Base-by-base conservation (phyloP, 2,797 vertebrate species). In the Epinephelus malabaricus region DNA sequence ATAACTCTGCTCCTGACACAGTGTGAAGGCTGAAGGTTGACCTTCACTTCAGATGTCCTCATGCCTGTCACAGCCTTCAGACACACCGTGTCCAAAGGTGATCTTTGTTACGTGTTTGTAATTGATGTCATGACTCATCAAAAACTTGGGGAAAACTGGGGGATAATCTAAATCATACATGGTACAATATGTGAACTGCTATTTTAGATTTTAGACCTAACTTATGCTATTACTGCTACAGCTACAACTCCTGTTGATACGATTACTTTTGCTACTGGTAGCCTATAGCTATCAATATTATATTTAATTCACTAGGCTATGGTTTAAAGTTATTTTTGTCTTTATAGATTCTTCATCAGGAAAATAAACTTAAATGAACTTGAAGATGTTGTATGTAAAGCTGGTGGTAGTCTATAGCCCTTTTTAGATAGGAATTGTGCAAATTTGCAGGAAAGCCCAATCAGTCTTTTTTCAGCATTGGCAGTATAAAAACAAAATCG, bases 41-140 rank as follows among this genome's bases (percentile, higher is more conserved):
- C 87, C 87, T 85, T 73, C 73, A 55, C 83, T 82, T 79, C 58
- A 85, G 56, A 81, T 82, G 51, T 85, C 65, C 49, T 73, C 45
- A 50, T 25, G 81, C 67, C 61, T 78, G 75, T 76, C 27, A 65
- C 43, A 53, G 62, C n/a, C 14, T 25, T 58, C 25, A 65, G 14
- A 60, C 21, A 58, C 56, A 63, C 65, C 2, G 4, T 56, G 27
- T 21, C 18, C 8, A 76, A 61, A 79, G 69, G 38, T 5, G 3
- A 68, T 56, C 30, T 56, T 17, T 4, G 46, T 50, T 46, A 72
- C 1, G 3, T 56, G 54, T 74, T 79, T 69, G 53, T 14, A 73
- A 68, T 56, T 71, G 69, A 63, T 60, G 34, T 17, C 50, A 66
- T 62, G 74, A 76, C 75, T 76, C 56, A 15, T 46, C 25, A 67